phyloP scores from a whole-genome alignment of 2,797 vertebrate species.

The Eidolon dupreanum region DNA sequence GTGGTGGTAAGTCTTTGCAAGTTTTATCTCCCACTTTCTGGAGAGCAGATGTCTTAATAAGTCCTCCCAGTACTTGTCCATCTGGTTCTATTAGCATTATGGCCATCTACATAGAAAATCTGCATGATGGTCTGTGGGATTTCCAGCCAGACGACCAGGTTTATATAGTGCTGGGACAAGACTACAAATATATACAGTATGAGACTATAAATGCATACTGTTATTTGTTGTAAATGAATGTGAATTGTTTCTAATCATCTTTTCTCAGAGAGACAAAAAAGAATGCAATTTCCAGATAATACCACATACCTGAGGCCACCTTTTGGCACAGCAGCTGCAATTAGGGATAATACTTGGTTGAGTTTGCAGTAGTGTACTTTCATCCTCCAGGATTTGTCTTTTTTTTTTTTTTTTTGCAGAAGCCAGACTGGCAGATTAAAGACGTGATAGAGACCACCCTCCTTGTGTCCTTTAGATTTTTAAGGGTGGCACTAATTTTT shows the following conservation, averaged over 20 bases:
- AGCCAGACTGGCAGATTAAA: neutral
- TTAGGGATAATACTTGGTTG: neutral
- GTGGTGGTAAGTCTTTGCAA: neutral
- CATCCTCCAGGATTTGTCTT: neutral
- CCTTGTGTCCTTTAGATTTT: neutral
- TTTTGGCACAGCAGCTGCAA: neutral
- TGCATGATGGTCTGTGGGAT: neutral
- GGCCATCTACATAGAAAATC: neutral
- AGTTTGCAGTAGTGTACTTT: neutral
- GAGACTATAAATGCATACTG: neutral
- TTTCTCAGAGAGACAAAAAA: constrained; percentile 8
- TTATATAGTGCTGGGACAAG: neutral
- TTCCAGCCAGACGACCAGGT: neutral
- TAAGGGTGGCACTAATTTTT: neutral
- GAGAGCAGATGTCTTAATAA: neutral
- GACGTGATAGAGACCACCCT: neutral
- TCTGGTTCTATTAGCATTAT: neutral
- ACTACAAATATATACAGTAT: neutral
- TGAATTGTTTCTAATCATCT: neutral
- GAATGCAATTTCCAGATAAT: neutral
- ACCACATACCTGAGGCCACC: neutral
- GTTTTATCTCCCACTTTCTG: neutral
- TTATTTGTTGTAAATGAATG: constrained; percentile 29
- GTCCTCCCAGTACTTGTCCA: neutral
- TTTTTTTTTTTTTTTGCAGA: neutral